Evolutionary conservation across 2,888 invertebrate species (phyloP).

Genomic region (Arrhopalites spinosus): DNA sequence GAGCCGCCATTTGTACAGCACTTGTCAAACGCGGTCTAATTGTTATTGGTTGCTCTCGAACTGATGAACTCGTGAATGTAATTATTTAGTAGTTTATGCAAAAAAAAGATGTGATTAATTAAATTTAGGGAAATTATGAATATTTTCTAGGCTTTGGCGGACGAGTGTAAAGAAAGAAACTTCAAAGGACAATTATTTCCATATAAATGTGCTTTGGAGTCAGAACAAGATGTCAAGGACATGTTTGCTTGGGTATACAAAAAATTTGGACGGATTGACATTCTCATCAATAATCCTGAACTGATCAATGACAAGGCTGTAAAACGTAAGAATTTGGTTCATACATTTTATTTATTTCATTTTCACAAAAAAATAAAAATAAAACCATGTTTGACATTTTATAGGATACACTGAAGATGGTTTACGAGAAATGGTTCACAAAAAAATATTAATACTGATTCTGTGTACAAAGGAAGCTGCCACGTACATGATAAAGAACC

Average conservation of each 20-base stretch:
- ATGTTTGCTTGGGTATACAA: conserved; percentile 26
- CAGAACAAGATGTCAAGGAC: conserved; percentile 26
- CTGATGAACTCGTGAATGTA: conserved; percentile 31
- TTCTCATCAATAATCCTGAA: conserved; percentile 35
- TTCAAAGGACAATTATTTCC: conserved; percentile 32
- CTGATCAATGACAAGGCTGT: conserved; percentile 17
- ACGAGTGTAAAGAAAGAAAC: conserved; percentile 30
- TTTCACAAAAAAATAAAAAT: not conserved
- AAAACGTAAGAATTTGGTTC: conserved; percentile 18
- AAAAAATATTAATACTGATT: conserved; percentile 19
- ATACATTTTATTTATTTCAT: not conserved
- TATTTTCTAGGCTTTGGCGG: conserved; percentile 20
- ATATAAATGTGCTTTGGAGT: conserved; percentile 19
- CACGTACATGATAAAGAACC: conserved; percentile 23
- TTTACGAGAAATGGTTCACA: conserved; percentile 10
- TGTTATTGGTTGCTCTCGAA: conserved; percentile 28
- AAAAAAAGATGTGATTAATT: too few species aligned
- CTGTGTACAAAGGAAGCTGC: conserved; percentile 27
- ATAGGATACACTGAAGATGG: conserved; percentile 16
- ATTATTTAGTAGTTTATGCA: not conserved
- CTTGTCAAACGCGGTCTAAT: conserved; percentile 24
- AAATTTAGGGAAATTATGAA: not conserved
- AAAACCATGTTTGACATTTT: not conserved
- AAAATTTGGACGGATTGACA: conserved; percentile 31
- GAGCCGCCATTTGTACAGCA: not conserved